Evolutionary conservation across 2,888 invertebrate species (phyloP).

Genomic region (Crossocerus cetratus): DNA sequence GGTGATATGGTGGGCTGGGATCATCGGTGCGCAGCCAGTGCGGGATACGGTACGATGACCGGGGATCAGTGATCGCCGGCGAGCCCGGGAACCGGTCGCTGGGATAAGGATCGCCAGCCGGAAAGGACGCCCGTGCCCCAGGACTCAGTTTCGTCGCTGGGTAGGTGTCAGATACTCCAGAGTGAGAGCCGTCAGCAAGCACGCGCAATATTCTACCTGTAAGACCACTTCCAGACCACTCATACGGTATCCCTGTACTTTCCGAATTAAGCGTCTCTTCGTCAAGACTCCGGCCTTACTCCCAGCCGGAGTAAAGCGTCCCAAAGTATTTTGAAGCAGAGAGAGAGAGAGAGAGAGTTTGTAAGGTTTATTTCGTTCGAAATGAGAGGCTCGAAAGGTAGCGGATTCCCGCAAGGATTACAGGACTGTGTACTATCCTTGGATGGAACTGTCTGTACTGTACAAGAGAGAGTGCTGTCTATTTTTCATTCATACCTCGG

Average conservation of each 20-base stretch:
- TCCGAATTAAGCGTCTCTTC: background rate
- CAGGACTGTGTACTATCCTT: no score
- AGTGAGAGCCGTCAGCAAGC: constrained; percentile 34
- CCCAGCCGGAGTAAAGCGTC: background rate
- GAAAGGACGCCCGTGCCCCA: constrained; percentile 47
- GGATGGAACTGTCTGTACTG: no score
- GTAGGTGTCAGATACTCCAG: constrained; percentile 43
- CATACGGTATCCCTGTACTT: background rate
- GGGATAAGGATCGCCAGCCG: constrained; percentile 37
- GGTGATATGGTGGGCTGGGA: constrained; percentile 25
- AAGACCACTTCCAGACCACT: constrained; percentile 10
- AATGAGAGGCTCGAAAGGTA: no score
- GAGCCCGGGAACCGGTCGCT: constrained; percentile 40
- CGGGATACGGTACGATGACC: constrained; percentile 38
- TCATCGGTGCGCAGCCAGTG: background rate
- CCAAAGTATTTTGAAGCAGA: background rate
- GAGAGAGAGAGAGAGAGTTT: background rate
- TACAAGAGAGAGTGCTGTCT: no score
- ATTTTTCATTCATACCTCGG: background rate
- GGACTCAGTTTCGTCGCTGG: constrained; percentile 42
- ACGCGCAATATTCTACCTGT: constrained; percentile 47
- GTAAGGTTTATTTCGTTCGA: background rate
- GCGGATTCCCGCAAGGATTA: no score
- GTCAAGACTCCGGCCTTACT: background rate
- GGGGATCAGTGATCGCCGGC: constrained; percentile 37